Conservation (phyloP, 1,140 invertebrate genomes). For the Ostrea denselamellosa region DNA sequence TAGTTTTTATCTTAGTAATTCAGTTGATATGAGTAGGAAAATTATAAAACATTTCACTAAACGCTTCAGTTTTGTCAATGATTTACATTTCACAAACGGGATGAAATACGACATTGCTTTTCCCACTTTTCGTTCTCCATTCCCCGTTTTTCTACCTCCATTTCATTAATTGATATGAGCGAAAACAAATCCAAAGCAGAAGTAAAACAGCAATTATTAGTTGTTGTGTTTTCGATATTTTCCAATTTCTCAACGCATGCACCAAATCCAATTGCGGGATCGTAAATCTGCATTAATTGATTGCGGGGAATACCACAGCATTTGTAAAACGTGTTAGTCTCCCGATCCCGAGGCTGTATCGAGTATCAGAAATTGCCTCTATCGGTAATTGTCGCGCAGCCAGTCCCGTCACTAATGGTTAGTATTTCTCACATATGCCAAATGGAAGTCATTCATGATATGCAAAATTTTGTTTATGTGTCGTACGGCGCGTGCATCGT, state of each 20-base stretch:
- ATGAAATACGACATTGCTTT: too few species aligned
- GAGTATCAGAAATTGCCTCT: slow-evolving; percentile 27
- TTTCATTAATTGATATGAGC: not conserved
- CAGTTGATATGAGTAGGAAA: too few species aligned
- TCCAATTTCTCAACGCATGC: slow-evolving; percentile 25
- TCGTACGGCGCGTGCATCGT: slow-evolving; percentile 14
- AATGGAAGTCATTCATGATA: slow-evolving; percentile 39
- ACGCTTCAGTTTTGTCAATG: too few species aligned
- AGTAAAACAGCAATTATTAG: not conserved
- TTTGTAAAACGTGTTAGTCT: slow-evolving; percentile 35
- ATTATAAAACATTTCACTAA: too few species aligned
- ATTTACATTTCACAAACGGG: too few species aligned
- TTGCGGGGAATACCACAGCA: slow-evolving; percentile 32
- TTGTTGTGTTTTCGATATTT: not conserved
- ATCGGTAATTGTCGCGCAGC: slow-evolving; percentile 27
- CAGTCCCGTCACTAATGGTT: slow-evolving; percentile 25
- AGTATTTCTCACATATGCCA: slow-evolving; percentile 35
- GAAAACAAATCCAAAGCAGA: not conserved
- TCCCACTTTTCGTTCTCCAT: too few species aligned
- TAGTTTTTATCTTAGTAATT: too few species aligned
- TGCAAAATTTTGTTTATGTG: slow-evolving; percentile 38
- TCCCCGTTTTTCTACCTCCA: not conserved
- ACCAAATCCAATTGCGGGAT: slow-evolving; percentile 28
- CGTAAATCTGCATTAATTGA: slow-evolving; percentile 36
- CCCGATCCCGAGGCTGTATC: slow-evolving; percentile 23